phyloP scores from a whole-genome alignment of 2,888 invertebrate genomes.

The Bellardia bayeri region DNA sequence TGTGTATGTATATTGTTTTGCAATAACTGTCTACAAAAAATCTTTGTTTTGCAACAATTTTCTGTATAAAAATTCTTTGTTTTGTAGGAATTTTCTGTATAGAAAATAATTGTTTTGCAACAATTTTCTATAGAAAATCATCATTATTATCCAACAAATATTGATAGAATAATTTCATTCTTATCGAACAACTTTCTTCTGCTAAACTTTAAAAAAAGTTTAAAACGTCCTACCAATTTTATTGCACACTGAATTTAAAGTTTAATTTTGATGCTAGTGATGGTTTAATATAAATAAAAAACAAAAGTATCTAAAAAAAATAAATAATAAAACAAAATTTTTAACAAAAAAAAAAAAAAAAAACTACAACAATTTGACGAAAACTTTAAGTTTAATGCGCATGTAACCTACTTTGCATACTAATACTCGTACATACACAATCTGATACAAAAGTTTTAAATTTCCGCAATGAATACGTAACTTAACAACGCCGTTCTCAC shows the following conservation, averaged over 20 bases:
- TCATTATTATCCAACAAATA: no score
- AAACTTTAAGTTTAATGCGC: constrained; percentile 30
- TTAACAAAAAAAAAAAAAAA: background rate
- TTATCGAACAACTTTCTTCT: background rate
- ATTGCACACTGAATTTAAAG: background rate
- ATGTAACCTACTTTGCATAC: constrained; percentile 59
- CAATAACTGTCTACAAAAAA: background rate
- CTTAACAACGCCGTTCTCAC: constrained; percentile 6
- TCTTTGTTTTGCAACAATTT: background rate
- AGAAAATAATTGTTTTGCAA: background rate
- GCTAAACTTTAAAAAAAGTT: background rate
- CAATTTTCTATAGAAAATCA: background rate
- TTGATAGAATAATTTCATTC: no score
- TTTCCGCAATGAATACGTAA: constrained; percentile 57
- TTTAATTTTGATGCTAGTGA: background rate
- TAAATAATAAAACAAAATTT: constrained; percentile 11
- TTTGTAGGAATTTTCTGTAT: background rate
- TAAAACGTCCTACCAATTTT: background rate
- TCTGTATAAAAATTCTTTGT: background rate
- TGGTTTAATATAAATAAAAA: constrained; percentile 1
- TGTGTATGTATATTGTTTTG: background rate
- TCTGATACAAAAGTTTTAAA: constrained; percentile 44
- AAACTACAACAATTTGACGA: background rate
- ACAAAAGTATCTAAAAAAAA: constrained; percentile 12
- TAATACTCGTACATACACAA: background rate